These are phyloP conservation scores for Ectobius pallidus DNA, from an alignment of 2,888 invertebrate species.

Conservation along the genomic window DNA sequence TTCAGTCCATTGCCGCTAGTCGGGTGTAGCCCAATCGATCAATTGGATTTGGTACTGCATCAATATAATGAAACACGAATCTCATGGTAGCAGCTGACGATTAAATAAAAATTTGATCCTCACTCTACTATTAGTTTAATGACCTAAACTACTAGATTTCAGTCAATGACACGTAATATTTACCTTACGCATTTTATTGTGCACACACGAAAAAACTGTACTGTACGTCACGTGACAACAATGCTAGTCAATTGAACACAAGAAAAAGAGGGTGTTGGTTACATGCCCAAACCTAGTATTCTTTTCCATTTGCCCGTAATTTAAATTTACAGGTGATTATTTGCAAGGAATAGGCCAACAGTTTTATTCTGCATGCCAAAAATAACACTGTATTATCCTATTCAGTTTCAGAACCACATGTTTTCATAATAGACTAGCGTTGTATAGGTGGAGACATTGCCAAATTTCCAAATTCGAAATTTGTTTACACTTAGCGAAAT, in stretches of 20 bases:
- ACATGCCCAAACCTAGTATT: too few relatives aligned
- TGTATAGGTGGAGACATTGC: neutral
- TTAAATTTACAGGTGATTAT: too few relatives aligned
- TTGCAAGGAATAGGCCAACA: too few relatives aligned
- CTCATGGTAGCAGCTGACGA: too few relatives aligned
- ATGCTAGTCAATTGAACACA: neutral
- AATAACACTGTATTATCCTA: too few relatives aligned
- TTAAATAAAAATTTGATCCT: neutral
- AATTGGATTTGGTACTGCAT: constrained; percentile 15
- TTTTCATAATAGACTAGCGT: neutral
- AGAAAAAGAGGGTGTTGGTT: constrained; percentile 1
- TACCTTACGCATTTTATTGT: constrained; percentile 16
- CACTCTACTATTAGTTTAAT: neutral
- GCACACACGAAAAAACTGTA: constrained; percentile 14
- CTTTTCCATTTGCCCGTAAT: too few relatives aligned
- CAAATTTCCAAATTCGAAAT: constrained; percentile 14
- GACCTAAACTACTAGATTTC: neutral
- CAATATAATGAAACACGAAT: neutral
- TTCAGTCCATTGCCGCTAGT: constrained; percentile 38
- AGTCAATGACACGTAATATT: constrained; percentile 5
- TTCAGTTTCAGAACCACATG: too few relatives aligned
- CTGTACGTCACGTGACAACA: constrained; percentile 25
- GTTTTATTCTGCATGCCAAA: too few relatives aligned
- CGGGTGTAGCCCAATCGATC: constrained; percentile 43
- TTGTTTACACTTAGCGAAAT: neutral